Base-by-base conservation (phyloP, 2,888 invertebrate genomes). In the Horisme vitalbata region DNA sequence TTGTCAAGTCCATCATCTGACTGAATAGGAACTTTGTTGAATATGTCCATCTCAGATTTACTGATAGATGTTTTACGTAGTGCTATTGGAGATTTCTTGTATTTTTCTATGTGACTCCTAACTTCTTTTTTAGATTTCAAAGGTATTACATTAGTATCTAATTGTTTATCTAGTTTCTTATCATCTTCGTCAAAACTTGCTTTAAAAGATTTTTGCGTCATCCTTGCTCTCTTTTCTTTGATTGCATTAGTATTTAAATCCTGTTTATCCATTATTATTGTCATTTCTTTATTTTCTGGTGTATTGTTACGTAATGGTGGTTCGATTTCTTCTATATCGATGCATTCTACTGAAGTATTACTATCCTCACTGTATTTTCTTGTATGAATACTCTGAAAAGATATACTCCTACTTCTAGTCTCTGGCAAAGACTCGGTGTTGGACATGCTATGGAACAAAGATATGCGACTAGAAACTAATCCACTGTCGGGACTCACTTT, bases 1-100 rank as follows among this genome's bases (percentile, higher is more conserved):
- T 81, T 85, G 34, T 86, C 82, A 31, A 85, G 65, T 33, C 78
- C 75, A 18, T 78, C 71, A 23, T 57, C 52, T 8, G 60, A 34
- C 41, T 67, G 68, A 36, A 52, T 63, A 37, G 71, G 56, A n/a
- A 68, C 54, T 71, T 84, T 89, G 43, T 70, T 87, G 38, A 88
- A 89, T 58, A 89, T 83, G 45, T 89, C 89, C 87, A 84, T 86
- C 71, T 89, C 89, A 12, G 89, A 89, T 65, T 80, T 88, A 54
- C 89, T 89, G n/a, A 83, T 76, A 7, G 79, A 80, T 33, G 74
- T 73, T 60, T 75, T 83, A 3, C 74, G 67, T n/a, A 82, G 60
- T 44, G 14, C 65, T 64, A 24, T 39, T 55, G 44, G 44, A 21
- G 34, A 31, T 14, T 57, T 59, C 39, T 61, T 63, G 18, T 61